Evolutionary conservation across 2,797 vertebrate species (phyloP).

Genomic region (Tachyglossus aculeatus): DNA sequence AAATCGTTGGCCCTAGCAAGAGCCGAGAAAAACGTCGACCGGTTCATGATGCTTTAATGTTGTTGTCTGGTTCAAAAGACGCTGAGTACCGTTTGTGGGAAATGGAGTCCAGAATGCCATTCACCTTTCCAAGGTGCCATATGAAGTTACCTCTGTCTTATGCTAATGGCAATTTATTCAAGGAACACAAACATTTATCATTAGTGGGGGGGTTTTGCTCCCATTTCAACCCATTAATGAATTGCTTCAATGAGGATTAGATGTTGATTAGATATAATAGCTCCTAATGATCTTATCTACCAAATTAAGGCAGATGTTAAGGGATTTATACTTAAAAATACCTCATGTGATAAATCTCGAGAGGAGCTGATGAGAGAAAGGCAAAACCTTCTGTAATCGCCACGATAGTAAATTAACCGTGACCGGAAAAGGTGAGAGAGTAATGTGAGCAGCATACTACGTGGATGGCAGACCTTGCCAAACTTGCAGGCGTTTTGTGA

Average conservation of each 20-base stretch:
- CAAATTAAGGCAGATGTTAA: constrained; percentile 82
- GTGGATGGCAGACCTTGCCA: constrained; percentile 30
- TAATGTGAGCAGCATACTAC: constrained; percentile 35
- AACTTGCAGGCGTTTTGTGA: constrained; percentile 35
- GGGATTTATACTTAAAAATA: constrained; percentile 77
- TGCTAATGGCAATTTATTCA: constrained; percentile 58
- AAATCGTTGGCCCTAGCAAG: too few relatives aligned
- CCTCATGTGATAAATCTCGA: constrained; percentile 74
- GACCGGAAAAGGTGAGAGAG: constrained; percentile 65
- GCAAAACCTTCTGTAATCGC: constrained; percentile 65
- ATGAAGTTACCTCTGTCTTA: too few relatives aligned
- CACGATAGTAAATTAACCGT: constrained; percentile 68
- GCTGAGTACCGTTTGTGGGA: too few relatives aligned
- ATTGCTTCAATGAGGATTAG: constrained; percentile 75
- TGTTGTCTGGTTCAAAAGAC: too few relatives aligned
- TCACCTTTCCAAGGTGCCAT: too few relatives aligned
- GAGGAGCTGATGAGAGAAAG: constrained; percentile 58
- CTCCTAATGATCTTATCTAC: constrained; percentile 78
- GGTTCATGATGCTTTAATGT: too few relatives aligned
- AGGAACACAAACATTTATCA: constrained; percentile 69
- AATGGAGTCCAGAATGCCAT: too few relatives aligned
- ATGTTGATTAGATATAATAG: constrained; percentile 80
- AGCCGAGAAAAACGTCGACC: too few relatives aligned
- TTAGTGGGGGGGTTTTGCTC: constrained; percentile 66
- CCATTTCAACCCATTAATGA: constrained; percentile 70